Base-by-base conservation (phyloP, 2,888 invertebrate species). In the Morinoia aosen region DNA sequence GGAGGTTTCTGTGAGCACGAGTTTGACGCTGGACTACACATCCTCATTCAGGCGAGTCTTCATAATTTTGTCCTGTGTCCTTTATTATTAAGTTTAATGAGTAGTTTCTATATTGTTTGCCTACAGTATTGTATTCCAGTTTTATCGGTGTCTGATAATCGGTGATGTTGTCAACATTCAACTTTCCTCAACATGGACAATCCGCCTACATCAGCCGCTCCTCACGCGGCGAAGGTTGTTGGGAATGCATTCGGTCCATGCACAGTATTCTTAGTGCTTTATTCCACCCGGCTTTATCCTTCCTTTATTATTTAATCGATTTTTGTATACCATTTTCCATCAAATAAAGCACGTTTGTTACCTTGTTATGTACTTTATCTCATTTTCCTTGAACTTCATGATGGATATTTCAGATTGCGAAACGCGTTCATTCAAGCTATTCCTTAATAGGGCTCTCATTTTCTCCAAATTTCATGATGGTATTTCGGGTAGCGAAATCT, bases 301-400 rank as follows among this genome's bases (percentile, higher is more conserved):
- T 76, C 76, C 76, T 33, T 76, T 76, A 76, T 76, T 76, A 76
- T 76, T 76, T 76, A 76, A 7, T 76, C 76, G 8, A 76, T 76
- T 76, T 76, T 76, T 76, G 76, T 76, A 76, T 76, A 76, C 19
- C 76, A 76, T 76, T 76, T 76, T 76, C 76, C 76, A 76, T 76
- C 76, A 76, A 76, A 33, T 76, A 76, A 76, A 76, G 76, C 76
- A 76, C 76, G 76, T 76, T 76, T 76, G 76, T 76, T 76, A 76
- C 76, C 76, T 76, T 76, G 76, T 76, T 76, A 76, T 76, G 76
- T 19, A 76, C 1, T 76, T 33, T 61, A 61, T 76, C 25, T 76
- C 76, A 76, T 76, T 76, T 76, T 33, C 76, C 76, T 76, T 2
- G 16, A 10, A 33, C 2, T 25, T 33, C 19, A 33, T 8, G 76